Conservation (phyloP, 1,140 invertebrate species). For the Choristoneura fumiferana region DNA sequence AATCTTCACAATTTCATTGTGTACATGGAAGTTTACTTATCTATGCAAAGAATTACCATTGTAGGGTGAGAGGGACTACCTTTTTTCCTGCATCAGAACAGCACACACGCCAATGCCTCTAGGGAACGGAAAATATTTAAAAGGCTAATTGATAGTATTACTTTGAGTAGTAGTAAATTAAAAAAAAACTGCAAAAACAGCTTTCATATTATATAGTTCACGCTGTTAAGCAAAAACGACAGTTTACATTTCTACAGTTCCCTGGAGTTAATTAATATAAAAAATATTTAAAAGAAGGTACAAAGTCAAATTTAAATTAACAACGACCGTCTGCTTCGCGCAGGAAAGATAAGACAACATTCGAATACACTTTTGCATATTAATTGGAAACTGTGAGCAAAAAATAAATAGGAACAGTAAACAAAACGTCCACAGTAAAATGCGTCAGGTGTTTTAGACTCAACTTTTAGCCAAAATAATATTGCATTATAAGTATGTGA, state of each 20-base stretch:
- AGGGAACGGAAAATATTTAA: background rate
- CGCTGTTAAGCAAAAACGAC: too few species aligned
- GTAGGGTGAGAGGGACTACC: background rate
- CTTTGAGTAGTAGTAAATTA: too few species aligned
- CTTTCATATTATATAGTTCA: too few species aligned
- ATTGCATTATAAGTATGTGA: too few species aligned
- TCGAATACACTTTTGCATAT: conserved; percentile 40
- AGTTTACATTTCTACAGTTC: too few species aligned
- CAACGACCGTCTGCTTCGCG: background rate
- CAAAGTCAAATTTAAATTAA: conserved; percentile 16
- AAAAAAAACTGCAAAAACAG: too few species aligned
- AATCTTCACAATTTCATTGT: conserved; percentile 41
- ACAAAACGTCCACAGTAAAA: conserved; percentile 3
- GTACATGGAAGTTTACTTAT: conserved; percentile 38
- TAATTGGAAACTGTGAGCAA: conserved; percentile 34
- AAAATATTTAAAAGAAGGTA: too few species aligned
- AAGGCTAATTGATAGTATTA: background rate
- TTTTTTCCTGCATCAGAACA: background rate
- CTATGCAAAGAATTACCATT: conserved; percentile 24
- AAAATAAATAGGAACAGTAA: conserved; percentile 17
- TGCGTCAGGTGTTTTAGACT: too few species aligned
- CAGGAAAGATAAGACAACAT: conserved; percentile 19
- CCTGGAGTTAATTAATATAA: too few species aligned
- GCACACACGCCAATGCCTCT: background rate
- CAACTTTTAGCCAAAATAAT: too few species aligned